Evolutionary conservation across 2,113 vertebrate species (phyloP), one percentile per base, ranked within the genome.

Genomic region (Rattus norvegicus): DNA sequence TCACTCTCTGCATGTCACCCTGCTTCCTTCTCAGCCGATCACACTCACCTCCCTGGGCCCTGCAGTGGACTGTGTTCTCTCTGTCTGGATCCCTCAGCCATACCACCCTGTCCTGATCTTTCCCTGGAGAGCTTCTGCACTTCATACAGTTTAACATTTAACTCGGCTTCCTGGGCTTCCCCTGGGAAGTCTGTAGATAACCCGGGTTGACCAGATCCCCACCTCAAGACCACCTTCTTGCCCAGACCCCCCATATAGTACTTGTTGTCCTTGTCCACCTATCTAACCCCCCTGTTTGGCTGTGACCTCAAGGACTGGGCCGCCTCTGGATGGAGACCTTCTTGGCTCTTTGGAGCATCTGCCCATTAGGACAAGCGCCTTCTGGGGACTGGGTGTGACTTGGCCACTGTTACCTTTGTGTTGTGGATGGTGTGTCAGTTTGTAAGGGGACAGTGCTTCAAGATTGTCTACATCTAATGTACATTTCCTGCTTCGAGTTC

Each of bases 391-490:
- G 0, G 8, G 9, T 12, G 26, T 77, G 33, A 67, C 90, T 54
- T 2, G 0, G n/a, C 49, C 59, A 24, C 88, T 13, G 43, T 76
- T 28, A 43, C 69, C 52, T 95, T 14, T 75, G 81, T 3, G 0
- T 79, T 56, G 54, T 39, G 28, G 70, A 93, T 63, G 69, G 30
- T 2, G 4, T 4, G 11, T 65, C 67, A 88, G 90, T 59, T 43
- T 65, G 47, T 36, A n/a, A 86, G 72, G 80, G 63, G 70, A 56
- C 12, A 59, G 85, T 20, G 5, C n/a, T n/a, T 30, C 30, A 3
- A 49, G 93, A 26, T 56, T 36, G 47, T 95, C 49, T 88, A 75
- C 86, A 92, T 95, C 81, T 93, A 67, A 75, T 61, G 75, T 93
- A 91, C 43, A 12, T 95, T 94, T 12, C 14, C 0, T 87, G 96